These are phyloP conservation scores for Cephus pulcher DNA, from an alignment of 2,888 invertebrate species.

Conservation along the genomic window DNA sequence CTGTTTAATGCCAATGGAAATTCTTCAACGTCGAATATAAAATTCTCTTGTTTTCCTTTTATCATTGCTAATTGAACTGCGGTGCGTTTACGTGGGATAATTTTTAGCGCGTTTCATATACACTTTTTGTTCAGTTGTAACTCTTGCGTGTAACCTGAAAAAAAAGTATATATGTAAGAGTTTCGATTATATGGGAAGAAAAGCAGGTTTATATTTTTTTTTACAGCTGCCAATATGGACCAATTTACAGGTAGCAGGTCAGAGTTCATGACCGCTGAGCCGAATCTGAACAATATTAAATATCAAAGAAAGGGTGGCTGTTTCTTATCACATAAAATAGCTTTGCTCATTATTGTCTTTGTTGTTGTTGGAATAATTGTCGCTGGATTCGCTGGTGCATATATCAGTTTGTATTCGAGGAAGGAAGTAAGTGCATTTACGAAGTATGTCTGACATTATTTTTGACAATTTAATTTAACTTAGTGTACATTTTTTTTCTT, in stretches of 20 bases:
- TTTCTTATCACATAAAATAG: slow-evolving; percentile 72
- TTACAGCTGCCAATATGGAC: slow-evolving; percentile 47
- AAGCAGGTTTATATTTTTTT: not conserved
- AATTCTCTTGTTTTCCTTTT: not conserved
- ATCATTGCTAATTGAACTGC: not conserved
- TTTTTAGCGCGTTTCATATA: not conserved
- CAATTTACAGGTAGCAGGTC: slow-evolving; percentile 67
- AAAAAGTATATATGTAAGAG: not conserved
- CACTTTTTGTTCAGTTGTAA: not conserved
- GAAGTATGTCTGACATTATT: not conserved
- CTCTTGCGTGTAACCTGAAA: not conserved
- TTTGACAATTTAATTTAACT: slow-evolving; percentile 1
- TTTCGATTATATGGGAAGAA: not conserved
- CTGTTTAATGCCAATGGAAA: not conserved
- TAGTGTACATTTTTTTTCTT: slow-evolving; percentile 4
- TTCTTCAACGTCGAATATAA: not conserved
- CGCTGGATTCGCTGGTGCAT: slow-evolving; percentile 53
- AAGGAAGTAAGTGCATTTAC: slow-evolving; percentile 32
- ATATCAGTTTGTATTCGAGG: slow-evolving; percentile 44
- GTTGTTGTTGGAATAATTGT: slow-evolving; percentile 47
- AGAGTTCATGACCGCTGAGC: slow-evolving; percentile 73
- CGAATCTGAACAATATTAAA: slow-evolving; percentile 69
- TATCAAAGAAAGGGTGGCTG: slow-evolving; percentile 73
- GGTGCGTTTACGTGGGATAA: not conserved
- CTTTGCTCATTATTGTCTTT: slow-evolving; percentile 52